These are phyloP conservation scores for Dryomyza anilis DNA, from an alignment of 2,888 invertebrate species.

Conservation along the genomic window DNA sequence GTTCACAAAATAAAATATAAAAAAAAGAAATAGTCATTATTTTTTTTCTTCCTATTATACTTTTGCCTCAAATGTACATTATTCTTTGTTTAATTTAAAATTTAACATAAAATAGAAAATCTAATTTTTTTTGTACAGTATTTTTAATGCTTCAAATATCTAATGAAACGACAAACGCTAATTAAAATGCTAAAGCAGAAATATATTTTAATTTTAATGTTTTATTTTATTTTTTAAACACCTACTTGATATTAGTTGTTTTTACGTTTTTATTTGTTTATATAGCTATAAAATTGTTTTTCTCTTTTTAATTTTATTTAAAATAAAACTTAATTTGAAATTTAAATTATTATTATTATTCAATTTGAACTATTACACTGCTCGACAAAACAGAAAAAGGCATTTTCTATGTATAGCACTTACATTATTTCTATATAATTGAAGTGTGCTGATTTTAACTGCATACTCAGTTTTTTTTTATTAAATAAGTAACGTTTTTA, in stretches of 20 bases:
- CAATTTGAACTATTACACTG: too few relatives aligned
- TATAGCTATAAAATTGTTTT: not conserved
- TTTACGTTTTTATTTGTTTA: not conserved
- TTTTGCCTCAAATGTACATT: not conserved
- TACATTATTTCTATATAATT: too few relatives aligned
- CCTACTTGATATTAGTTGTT: conserved; percentile 2
- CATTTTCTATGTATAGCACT: too few relatives aligned
- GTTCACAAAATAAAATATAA: conserved; percentile 3
- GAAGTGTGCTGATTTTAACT: too few relatives aligned
- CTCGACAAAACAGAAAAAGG: too few relatives aligned
- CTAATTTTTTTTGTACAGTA: conserved; percentile 18
- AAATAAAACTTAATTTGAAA: not conserved
- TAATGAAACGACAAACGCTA: not conserved
- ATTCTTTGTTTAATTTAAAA: conserved; percentile 9
- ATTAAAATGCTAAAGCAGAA: not conserved
- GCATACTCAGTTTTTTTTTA: too few relatives aligned
- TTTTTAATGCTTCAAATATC: conserved; percentile 9
- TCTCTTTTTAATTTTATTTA: conserved; percentile 1
- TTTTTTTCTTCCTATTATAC: not conserved
- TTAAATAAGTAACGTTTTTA: too few relatives aligned
- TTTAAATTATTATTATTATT: not conserved
- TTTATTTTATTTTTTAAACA: not conserved
- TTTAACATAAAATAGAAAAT: not conserved
- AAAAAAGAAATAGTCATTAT: conserved; percentile 19
- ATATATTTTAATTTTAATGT: not conserved